Evolutionary conservation across 2,113 vertebrate genomes (phyloP).

Genomic region (Triplophysa siluroides): DNA sequence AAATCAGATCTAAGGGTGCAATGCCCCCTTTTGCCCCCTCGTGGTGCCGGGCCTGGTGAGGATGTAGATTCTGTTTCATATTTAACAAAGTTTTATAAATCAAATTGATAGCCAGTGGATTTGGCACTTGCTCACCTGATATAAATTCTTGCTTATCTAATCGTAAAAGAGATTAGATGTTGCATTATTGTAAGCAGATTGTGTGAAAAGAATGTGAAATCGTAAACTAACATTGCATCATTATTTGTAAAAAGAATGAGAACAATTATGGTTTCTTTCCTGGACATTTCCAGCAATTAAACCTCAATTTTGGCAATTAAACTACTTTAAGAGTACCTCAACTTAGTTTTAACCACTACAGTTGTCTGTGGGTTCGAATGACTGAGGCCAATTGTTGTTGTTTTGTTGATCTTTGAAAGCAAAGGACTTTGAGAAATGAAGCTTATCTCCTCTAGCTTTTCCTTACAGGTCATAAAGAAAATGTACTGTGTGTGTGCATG

Average conservation of each 20-base stretch:
- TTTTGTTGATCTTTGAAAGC: background rate
- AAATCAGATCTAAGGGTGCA: too few relatives aligned
- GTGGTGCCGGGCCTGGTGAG: too few relatives aligned
- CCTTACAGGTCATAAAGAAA: constrained; percentile 25
- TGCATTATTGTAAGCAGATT: too few relatives aligned
- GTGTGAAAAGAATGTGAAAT: too few relatives aligned
- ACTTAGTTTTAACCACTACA: background rate
- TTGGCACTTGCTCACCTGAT: too few relatives aligned
- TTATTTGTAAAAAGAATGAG: background rate
- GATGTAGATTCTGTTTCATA: too few relatives aligned
- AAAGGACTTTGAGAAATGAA: constrained; percentile 7
- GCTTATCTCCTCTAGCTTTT: constrained; percentile 30
- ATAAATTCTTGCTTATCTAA: too few relatives aligned
- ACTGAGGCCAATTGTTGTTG: background rate
- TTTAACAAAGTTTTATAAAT: too few relatives aligned
- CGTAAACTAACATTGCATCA: background rate
- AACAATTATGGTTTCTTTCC: background rate
- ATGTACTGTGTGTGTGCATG: background rate
- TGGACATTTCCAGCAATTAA: background rate
- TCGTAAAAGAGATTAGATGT: too few relatives aligned
- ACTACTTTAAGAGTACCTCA: background rate
- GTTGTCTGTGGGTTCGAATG: background rate
- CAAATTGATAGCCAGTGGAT: too few relatives aligned
- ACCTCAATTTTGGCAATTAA: background rate
- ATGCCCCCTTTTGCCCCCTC: too few relatives aligned